Base-by-base conservation (phyloP, 2,797 vertebrate genomes). In the Scolopax rusticola region DNA sequence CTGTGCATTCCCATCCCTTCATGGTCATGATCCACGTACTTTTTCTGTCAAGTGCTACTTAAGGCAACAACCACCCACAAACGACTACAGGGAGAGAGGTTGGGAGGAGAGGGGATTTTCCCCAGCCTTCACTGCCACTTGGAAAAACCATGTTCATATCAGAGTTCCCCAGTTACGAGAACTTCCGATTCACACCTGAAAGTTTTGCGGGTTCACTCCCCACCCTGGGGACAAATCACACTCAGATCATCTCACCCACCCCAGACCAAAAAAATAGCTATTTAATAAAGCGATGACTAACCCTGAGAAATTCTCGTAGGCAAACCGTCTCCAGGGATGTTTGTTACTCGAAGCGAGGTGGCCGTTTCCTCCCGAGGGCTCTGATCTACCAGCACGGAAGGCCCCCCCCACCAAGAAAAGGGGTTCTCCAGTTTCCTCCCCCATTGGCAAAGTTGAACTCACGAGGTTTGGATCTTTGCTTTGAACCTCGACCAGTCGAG, bases 101-200 rank as follows among this genome's bases (percentile, higher is more conserved):
- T 32, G 9, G 87, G 78, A 90, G 70, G 28, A 27, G 38, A 79
- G 51, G 90, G 93, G 85, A 36, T 88, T 92, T 94, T 83, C 75
- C 90, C 82, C 88, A 75, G 51, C 40, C 43, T 65, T 53, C 56
- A 27, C 38, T 13, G 32, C 82, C 68, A 16, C 81, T 68, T 89
- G 94, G 71, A 93, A 93, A 93, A 89, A 18, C 21, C 84, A 15
- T 1, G 15, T 1, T 76, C 19, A 78, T 9, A 20, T 4, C 0
- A 32, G 57, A 87, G 87, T 16, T 70, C 69, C 50, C 69, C 93
- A 32, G 75, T 51, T 78, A 74, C 60, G 54, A 78, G 41, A 68
- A 78, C 4, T 68, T 45, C 61, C 10, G 60, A 40, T 6, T 95
- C 78, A 59, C 85, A 79, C 67, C 85, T 89, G 90, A 84, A 65